phyloP scores from a whole-genome alignment of 1,140 invertebrate genomes.

The Drosophila sp. region DNA sequence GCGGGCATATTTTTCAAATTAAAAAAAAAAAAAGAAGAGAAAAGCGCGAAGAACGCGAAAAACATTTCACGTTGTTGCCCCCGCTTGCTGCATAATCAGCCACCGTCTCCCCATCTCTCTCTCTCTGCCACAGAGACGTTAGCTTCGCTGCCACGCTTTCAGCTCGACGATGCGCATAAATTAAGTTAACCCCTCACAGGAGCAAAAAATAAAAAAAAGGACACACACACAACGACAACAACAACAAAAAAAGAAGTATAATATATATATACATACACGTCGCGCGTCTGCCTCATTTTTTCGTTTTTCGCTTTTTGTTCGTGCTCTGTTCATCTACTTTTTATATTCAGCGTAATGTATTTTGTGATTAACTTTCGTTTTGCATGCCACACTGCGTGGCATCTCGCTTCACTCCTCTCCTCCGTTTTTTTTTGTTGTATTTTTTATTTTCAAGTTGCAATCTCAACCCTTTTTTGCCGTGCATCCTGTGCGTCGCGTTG shows the following conservation, averaged over 20 bases:
- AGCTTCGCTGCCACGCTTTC: constrained; percentile 65
- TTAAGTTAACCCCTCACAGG: constrained; percentile 77
- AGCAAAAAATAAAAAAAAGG: constrained; percentile 6
- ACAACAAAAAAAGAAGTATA: constrained; percentile 33
- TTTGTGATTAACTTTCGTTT: constrained; percentile 82
- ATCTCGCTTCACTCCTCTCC: constrained; percentile 9
- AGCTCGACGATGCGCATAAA: constrained; percentile 71
- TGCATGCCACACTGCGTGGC: constrained; percentile 64
- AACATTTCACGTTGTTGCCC: constrained; percentile 39
- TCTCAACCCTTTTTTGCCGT: constrained; percentile 10
- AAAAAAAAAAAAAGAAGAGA: constrained; percentile 47
- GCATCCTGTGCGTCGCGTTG: constrained; percentile 10
- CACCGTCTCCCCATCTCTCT: constrained; percentile 27
- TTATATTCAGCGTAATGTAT: constrained; percentile 69
- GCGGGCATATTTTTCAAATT: constrained; percentile 77
- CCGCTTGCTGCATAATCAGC: constrained; percentile 65
- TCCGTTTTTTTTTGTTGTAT: constrained; percentile 7
- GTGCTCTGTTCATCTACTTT: constrained; percentile 63
- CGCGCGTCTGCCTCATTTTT: constrained; percentile 74
- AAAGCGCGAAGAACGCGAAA: constrained; percentile 37
- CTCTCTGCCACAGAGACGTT: constrained; percentile 21
- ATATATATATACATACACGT: constrained; percentile 31
- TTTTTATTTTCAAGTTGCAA: constrained; percentile 8
- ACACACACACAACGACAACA: constrained; percentile 3
- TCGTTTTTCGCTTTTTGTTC: background rate